Conservation (phyloP, 2,113 vertebrate species). For the Varanus komodoensis region DNA sequence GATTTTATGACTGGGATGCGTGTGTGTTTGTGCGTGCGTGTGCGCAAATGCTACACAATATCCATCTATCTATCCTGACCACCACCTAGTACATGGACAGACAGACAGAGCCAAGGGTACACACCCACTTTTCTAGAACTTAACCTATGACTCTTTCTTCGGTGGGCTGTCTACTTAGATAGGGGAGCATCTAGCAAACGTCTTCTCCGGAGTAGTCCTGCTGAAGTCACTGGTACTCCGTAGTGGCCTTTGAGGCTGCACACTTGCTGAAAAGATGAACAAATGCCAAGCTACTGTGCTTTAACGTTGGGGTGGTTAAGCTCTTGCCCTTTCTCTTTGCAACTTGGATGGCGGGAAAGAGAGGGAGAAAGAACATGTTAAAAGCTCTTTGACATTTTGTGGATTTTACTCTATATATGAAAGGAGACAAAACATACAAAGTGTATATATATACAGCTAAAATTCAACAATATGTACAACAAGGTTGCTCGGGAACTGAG, state of each 20-base stretch:
- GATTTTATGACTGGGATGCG: background rate
- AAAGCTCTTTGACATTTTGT: conserved; percentile 78
- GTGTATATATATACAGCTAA: conserved; percentile 94
- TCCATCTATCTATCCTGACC: background rate
- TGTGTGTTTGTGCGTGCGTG: background rate
- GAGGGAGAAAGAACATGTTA: background rate
- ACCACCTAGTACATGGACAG: background rate
- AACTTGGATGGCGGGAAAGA: background rate
- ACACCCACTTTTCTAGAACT: too few relatives aligned
- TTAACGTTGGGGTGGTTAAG: background rate
- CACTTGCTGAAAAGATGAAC: background rate
- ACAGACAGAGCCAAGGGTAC: background rate
- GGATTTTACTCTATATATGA: conserved; percentile 98
- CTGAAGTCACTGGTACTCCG: background rate
- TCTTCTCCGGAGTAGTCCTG: background rate
- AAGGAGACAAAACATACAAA: conserved; percentile 99
- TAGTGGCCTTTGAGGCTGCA: background rate
- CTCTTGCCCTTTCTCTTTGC: too few relatives aligned
- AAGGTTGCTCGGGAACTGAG: conserved; percentile 81
- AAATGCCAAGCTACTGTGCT: too few relatives aligned
- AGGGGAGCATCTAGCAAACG: too few relatives aligned
- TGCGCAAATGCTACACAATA: background rate
- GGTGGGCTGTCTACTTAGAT: background rate
- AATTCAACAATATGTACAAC: conserved; percentile 99
- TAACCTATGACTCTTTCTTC: background rate